A percentile compares a stretch with the other conserved stretches of the same genome.
phyloP scores from a whole-genome alignment of 2,113 vertebrate genomes.

The Scatophagus argus region DNA sequence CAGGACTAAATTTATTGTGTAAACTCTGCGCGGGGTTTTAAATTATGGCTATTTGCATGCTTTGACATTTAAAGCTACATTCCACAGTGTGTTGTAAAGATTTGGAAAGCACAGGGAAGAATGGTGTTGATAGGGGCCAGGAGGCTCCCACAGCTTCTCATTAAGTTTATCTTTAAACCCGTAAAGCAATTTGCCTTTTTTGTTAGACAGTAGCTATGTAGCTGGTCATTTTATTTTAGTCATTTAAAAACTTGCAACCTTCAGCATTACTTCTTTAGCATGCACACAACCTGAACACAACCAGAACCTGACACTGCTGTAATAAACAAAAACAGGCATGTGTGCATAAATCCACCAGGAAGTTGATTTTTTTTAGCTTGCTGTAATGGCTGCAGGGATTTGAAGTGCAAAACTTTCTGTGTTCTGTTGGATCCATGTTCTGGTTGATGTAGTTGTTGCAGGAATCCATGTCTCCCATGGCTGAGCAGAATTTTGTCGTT shows the following conservation, averaged over 20 bases:
- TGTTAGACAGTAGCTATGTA: too few species aligned
- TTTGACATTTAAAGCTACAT: background rate
- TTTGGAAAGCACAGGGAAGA: background rate
- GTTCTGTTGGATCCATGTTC: too few species aligned
- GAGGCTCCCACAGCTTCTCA: background rate
- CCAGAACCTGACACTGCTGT: background rate
- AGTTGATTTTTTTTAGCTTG: too few species aligned
- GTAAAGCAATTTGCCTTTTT: background rate
- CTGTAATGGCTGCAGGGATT: too few species aligned
- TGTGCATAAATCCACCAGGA: too few species aligned
- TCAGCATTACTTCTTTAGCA: background rate
- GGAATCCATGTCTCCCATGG: background rate
- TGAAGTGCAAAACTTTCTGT: too few species aligned
- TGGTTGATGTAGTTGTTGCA: background rate
- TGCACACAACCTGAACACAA: background rate
- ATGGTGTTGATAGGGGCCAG: background rate
- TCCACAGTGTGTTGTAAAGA: background rate
- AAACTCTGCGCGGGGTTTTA: background rate
- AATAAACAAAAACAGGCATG: too few species aligned
- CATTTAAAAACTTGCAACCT: background rate
- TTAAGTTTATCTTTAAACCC: background rate
- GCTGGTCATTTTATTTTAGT: background rate
- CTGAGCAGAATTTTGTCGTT: background rate
- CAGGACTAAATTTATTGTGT: background rate
- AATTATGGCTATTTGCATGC: background rate